phyloP scores from a whole-genome alignment of 2,888 invertebrate genomes.

The Lysandra coridon region DNA sequence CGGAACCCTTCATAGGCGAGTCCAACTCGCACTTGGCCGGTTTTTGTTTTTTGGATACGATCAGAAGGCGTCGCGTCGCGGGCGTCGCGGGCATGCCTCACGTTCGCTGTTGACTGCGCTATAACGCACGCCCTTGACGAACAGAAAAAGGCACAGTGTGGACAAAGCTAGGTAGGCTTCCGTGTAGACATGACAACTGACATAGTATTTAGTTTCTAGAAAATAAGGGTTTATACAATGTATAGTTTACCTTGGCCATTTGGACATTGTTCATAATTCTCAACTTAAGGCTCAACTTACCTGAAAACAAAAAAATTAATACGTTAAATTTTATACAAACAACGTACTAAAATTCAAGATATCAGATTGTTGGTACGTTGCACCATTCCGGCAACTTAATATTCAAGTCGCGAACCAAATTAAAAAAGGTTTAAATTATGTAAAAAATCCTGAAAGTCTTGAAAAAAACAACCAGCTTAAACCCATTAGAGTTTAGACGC shows the following conservation, averaged over 20 bases:
- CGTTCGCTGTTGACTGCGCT: too few relatives aligned
- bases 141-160: too few relatives aligned
- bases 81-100: too few relatives aligned
- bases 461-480: not conserved
- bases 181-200: too few relatives aligned
- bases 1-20: too few relatives aligned
- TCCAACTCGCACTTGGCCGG: too few relatives aligned
- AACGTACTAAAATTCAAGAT: not conserved
- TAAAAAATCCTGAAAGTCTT: not conserved
- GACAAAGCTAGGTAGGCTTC: too few relatives aligned
- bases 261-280: slow-evolving; percentile 25
- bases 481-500: slow-evolving; percentile 32
- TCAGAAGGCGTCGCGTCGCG: too few relatives aligned
- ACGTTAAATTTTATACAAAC: slow-evolving; percentile 36
- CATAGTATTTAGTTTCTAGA: too few relatives aligned
- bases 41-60: too few relatives aligned
- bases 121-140: too few relatives aligned
- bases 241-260: slow-evolving; percentile 37
- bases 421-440: not conserved
- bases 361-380: not conserved
- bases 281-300: slow-evolving; percentile 40
- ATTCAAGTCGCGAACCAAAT: not conserved
- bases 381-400: not conserved
- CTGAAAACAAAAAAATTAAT: slow-evolving; percentile 42
- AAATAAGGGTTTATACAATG: too few relatives aligned